Base-by-base conservation (phyloP, 1,140 invertebrate species). In the Macrobrachium rosenbergii region DNA sequence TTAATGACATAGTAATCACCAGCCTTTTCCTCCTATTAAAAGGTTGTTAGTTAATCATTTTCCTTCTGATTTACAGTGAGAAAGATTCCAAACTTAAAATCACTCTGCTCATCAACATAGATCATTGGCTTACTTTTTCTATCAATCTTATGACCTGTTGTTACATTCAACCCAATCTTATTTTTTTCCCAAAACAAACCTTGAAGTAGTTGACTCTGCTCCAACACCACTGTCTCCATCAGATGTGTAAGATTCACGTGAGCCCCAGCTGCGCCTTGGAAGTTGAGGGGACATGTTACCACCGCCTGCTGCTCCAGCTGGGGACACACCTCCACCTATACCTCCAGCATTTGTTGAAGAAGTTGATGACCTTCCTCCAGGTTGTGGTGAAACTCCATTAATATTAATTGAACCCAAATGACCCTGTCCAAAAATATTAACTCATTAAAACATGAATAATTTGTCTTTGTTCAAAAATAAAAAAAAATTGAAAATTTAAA, bases 181-280 rank as follows among this genome's bases (percentile, higher is more conserved):
- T 10, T 12, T 52, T 10, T 8, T 52, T 52, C 6, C 28, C 52
- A 5, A 8, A 52, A 52, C 52, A 52, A 87, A 93, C 92, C 92
- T 93, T 60, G 92, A 93, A 79, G 91, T 91, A 45, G 92, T 91
- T 88, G 92, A 94, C 64, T 96, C 96, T 12, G 95, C 94, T 45
- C 95, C 95, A 1, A 96, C 95, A 5, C 96, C 96, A 91, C 95
- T 96, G 91, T 96, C 96, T 67, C 94, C 94, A 90, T 96, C 95
- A 0, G 95, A 96, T 28, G 95, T 94, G 28, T 94, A 94, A 79
- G 95, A 96, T 90, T 96, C 95, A 90, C 96, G 94, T 16, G 95
- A 95, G 88, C 94, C 93, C 14, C 94, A 92, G 73, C 92, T 91
- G 19, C 92, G 90, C 60, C 89, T 88, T n/a, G 82, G 89, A 88